Evolutionary conservation across 2,797 vertebrate species (phyloP).

Genomic region (Cygnus olor): DNA sequence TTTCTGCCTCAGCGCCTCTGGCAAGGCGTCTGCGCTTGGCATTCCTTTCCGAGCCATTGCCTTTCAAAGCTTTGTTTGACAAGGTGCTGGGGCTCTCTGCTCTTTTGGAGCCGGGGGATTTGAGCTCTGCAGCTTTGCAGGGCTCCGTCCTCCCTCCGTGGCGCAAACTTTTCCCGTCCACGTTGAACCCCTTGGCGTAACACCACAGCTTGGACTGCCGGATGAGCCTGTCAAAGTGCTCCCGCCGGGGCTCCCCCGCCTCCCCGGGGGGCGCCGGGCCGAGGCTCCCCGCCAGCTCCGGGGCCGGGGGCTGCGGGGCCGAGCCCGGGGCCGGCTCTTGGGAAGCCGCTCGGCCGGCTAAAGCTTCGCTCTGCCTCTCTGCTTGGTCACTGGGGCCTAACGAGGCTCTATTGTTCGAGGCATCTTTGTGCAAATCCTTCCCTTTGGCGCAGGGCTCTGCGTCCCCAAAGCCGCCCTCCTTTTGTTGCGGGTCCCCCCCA

Average conservation of each 20-base stretch:
- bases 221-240: conserved; percentile 81
- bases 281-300: neutral
- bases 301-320: neutral
- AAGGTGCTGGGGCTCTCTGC: conserved; percentile 41
- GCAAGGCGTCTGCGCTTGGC: conserved; percentile 53
- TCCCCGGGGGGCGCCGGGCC: neutral
- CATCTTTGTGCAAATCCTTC: conserved; percentile 43
- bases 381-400: neutral
- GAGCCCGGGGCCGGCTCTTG: neutral
- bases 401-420: conserved; percentile 38
- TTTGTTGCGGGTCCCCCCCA: conserved; percentile 14
- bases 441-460: conserved; percentile 18
- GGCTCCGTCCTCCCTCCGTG: conserved; percentile 18
- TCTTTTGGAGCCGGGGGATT: neutral
- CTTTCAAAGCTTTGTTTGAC: conserved; percentile 54
- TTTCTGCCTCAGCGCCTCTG: conserved; percentile 31
- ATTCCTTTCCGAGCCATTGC: conserved; percentile 51
- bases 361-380: neutral
- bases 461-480: neutral
- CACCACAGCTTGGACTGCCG: conserved; percentile 82
- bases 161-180: conserved; percentile 77
- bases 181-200: conserved; percentile 80
- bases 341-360: neutral
- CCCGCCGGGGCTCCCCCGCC: conserved; percentile 62
- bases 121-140: neutral